Conservation (phyloP, 2,888 invertebrate genomes). For the Pardosa pseudoannulata region DNA sequence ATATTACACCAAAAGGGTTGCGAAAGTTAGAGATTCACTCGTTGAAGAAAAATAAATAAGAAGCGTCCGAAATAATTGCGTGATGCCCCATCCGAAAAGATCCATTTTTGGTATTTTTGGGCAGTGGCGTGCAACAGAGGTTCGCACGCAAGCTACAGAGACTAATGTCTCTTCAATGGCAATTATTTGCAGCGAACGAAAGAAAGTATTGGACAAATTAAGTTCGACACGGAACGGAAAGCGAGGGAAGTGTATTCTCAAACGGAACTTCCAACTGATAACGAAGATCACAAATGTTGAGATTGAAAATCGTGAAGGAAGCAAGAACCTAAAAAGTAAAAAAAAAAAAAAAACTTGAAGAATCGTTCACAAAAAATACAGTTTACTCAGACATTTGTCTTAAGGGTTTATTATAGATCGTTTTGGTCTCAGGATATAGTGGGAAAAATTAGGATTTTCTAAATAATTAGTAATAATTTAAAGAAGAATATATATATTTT, state of each 20-base stretch:
- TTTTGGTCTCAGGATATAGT: too few relatives aligned
- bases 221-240: conserved; percentile 61
- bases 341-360: too few relatives aligned
- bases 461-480: too few relatives aligned
- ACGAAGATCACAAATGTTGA: background rate
- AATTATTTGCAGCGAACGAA: conserved; percentile 60
- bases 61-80: conserved; percentile 43
- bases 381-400: too few relatives aligned
- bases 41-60: conserved; percentile 3
- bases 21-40: background rate
- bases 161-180: conserved; percentile 66
- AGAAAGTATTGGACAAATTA: conserved; percentile 70
- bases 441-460: too few relatives aligned
- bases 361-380: too few relatives aligned
- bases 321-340: too few relatives aligned
- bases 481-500: too few relatives aligned
- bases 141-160: conserved; percentile 37
- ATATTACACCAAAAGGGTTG: too few relatives aligned
- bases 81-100: conserved; percentile 38
- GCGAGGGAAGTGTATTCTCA: background rate
- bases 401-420: too few relatives aligned
- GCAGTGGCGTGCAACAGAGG: conserved; percentile 40
- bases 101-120: conserved; percentile 44
- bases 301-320: background rate
- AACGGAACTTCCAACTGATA: background rate